Evolutionary conservation across 2,888 invertebrate genomes (phyloP).

Genomic region (Eulithis testata): DNA sequence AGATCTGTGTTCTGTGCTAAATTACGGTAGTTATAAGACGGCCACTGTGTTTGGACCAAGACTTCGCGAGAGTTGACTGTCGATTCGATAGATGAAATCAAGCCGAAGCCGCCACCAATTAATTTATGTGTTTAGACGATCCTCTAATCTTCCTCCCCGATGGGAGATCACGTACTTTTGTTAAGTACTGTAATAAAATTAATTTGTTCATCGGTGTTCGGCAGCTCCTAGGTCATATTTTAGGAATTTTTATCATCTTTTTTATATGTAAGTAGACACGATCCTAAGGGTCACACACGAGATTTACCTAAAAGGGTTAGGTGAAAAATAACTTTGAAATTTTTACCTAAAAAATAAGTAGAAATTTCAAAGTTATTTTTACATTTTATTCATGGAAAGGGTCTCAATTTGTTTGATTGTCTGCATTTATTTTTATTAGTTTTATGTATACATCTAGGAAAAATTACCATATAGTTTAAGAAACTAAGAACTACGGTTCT

Average conservation of each 20-base stretch:
- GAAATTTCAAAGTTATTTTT: too few relatives aligned
- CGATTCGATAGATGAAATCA: constrained; percentile 27
- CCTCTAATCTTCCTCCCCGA: constrained; percentile 30
- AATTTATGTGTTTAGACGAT: constrained; percentile 32
- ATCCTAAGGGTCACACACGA: too few relatives aligned
- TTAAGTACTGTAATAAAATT: constrained; percentile 23
- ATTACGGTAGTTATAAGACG: not conserved
- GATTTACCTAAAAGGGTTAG: too few relatives aligned
- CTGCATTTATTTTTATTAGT: too few relatives aligned
- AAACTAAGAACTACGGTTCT: too few relatives aligned
- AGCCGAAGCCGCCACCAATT: constrained; percentile 22
- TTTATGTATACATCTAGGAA: too few relatives aligned
- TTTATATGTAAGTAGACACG: too few relatives aligned
- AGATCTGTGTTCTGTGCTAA: not conserved
- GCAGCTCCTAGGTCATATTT: not conserved
- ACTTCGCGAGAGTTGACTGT: constrained; percentile 10
- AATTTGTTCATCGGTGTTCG: constrained; percentile 14
- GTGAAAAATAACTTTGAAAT: too few relatives aligned
- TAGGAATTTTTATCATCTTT: not conserved
- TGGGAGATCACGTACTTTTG: constrained; percentile 36
- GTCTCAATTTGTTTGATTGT: too few relatives aligned
- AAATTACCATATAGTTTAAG: too few relatives aligned
- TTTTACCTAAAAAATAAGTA: too few relatives aligned
- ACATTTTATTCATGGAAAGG: too few relatives aligned
- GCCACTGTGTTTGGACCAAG: not conserved